Base-by-base conservation (phyloP, 2,888 invertebrate genomes). In the Tachina grossa region DNA sequence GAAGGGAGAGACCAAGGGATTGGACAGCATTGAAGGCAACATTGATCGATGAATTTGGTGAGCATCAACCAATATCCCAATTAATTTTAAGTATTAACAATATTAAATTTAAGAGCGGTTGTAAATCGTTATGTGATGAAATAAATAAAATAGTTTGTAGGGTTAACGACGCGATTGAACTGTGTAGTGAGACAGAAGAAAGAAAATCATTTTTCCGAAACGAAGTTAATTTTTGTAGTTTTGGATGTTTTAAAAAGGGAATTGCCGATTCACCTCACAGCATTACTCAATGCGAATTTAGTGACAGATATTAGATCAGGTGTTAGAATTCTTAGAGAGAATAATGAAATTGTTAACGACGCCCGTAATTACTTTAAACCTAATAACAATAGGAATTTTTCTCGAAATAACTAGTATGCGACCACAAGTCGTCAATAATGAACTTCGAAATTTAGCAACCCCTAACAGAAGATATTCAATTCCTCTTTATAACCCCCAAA, bases 11-110 rank as follows among this genome's bases (percentile, higher is more conserved):
- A 39, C 66, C 49, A 39, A 51, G 31, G 16, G 51, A 68, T 68
- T 68, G 51, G 66, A 5, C 51, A 68, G 9, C 66, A 14, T 39
- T 68, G 14, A 49, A 51, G 14, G 14, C 45, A 68, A 49, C 22
- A 5, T 11, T 51, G n/a, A 68, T 68, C 14, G 45, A 47, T 47
- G 66, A 66, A 66, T 66, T 66, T 49, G 68, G 51, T 51, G 49
- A 68, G 51, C 68, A 51, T 53, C 68, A 53, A 68, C 68, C 39
- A 9, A 68, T 68, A 68, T 31, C 53, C 31, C 51, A 68, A 49
- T 47, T 69, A 43, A 19, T 69, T 69, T 43, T 71, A 71, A 45
- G 22, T 45, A 71, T 57, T n/a, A 9, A 45, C 13, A 57, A 57
- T 9, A 57, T 71, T 57, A 45, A 45, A 45, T 71, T 53, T 41